Percentiles rank a stretch among this genome's conserved stretches.
Evolutionary conservation across 2,113 vertebrate genomes (phyloP).

Genomic region (Orycteropus afer): DNA sequence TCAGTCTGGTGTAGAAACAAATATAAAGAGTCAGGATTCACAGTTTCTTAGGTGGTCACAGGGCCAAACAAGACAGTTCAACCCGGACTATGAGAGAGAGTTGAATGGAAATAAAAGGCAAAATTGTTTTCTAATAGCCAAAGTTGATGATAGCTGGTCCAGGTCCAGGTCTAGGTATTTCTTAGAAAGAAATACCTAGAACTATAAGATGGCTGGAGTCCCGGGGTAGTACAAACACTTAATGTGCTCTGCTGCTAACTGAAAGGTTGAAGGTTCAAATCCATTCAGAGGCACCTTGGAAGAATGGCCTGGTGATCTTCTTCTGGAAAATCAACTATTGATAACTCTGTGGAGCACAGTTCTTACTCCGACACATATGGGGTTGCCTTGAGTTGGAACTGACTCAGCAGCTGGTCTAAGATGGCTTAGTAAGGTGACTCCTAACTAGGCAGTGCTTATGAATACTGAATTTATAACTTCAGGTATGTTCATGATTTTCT

Average conservation of each 20-base stretch:
- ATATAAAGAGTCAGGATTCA: not conserved
- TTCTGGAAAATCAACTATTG: too few relatives aligned
- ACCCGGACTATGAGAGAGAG: not conserved
- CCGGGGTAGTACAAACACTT: too few relatives aligned
- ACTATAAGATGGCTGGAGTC: not conserved
- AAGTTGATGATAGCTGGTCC: not conserved
- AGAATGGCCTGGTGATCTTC: not conserved
- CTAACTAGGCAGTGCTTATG: not conserved
- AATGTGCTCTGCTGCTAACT: too few relatives aligned
- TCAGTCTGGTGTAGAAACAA: not conserved
- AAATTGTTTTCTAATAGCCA: not conserved
- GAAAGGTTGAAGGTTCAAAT: not conserved
- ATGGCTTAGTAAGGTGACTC: not conserved
- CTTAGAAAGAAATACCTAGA: not conserved
- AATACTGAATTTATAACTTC: not conserved
- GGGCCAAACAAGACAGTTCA: not conserved
- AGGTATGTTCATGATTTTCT: not conserved
- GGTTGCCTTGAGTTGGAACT: not conserved
- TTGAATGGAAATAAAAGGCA: not conserved
- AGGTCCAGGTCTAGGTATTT: too few relatives aligned
- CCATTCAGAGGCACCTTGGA: not conserved
- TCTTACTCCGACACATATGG: not conserved
- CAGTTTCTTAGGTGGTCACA: not conserved
- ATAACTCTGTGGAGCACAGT: not conserved
- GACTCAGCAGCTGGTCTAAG: not conserved